Evolutionary conservation across 2,113 vertebrate species (phyloP).

Genomic region (Zosterops pallidus): DNA sequence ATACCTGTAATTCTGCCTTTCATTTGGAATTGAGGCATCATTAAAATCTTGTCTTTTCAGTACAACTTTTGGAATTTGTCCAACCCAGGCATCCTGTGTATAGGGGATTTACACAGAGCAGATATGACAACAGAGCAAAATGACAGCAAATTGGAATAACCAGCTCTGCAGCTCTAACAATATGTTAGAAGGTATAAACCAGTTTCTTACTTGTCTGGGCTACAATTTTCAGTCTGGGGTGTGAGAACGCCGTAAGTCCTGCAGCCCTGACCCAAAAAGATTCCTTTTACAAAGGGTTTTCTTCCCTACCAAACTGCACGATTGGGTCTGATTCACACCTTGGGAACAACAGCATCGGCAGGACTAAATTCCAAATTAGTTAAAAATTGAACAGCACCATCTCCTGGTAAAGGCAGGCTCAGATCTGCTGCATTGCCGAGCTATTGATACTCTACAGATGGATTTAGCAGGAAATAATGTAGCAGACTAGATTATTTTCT

Average conservation of each 20-base stretch:
- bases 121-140: background rate
- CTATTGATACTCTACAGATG: background rate
- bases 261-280: background rate
- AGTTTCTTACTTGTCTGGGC: background rate
- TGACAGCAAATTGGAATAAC: background rate
- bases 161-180: background rate
- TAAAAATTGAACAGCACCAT: constrained; percentile 54
- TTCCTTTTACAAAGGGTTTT: background rate
- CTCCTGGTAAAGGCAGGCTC: constrained; percentile 28
- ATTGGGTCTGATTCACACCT: background rate
- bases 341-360: background rate
- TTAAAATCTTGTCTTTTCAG: background rate
- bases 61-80: background rate
- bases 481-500: background rate
- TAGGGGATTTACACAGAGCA: background rate
- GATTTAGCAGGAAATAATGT: background rate
- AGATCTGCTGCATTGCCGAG: background rate
- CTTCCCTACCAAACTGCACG: background rate
- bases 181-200: background rate
- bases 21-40: background rate
- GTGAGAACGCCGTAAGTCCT: background rate
- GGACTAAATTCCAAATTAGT: background rate
- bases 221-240: background rate
- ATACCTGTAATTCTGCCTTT: background rate
- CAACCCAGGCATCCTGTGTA: background rate